Evolutionary conservation across 2,888 invertebrate species (phyloP), one percentile per base, ranked within the genome.

Genomic region (Drosophila mimetica): DNA sequence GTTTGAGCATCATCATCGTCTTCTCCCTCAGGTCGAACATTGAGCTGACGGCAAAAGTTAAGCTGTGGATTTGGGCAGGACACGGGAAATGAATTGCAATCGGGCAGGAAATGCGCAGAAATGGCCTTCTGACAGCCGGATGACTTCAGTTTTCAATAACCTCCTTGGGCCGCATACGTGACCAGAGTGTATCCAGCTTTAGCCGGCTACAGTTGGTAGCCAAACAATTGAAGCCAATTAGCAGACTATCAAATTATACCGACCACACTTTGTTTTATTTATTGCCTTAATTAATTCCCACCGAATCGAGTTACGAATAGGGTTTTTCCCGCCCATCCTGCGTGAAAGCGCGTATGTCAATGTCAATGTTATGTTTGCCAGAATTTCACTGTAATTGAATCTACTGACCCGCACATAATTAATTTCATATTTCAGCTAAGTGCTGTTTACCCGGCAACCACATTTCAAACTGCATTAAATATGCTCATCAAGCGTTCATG

Each of bases 81-180:
- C 42, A 42, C 41, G 44, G 65, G 66, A 52, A 52, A 64, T 65
- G 51, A 42, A 20, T 20, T 36, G 64, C 65, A 44, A 32, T 65
- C 13, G 13, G 16, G 4, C 51, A 51, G 63, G 63, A 64, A 50
- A 64, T 51, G 63, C 34, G 8, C 14, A n/a, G 4, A 18, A 61
- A 28, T 4, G 30, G 18, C 18, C 18, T 20, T 11, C 5, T 39
- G 39, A 11, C 39, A 18, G 14, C 16, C 37, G 16, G 16, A 9
- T 16, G 25, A 2, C 9, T 36, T 46, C 47, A 13, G 28, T 36
- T 36, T 25, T 4, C 18, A n/a, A 36, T 11, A 20, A 11, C 46
- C 61, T 37, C 14, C 18, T 22, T 53, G 2, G 30, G 46, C 11
- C 6, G 8, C 6, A 47, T 25, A 34, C 18, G 48, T 48, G 61